Percentiles rank a stretch among this genome's conserved stretches.
Conservation (phyloP, 2,113 vertebrate genomes). For the Gorilla gorilla region DNA sequence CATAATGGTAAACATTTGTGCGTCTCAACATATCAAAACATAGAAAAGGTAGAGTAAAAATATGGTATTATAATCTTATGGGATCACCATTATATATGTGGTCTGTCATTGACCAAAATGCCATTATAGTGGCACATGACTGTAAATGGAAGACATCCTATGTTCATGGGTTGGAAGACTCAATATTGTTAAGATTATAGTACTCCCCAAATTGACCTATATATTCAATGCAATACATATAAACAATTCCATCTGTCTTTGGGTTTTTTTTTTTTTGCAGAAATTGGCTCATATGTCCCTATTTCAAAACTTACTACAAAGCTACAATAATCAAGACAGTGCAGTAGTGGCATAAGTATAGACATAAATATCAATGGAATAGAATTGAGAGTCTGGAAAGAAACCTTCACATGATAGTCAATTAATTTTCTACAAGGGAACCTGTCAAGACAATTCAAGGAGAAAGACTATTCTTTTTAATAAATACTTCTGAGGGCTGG, state of each 20-base stretch:
- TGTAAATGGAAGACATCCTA: neutral
- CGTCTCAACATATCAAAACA: neutral
- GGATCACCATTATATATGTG: neutral
- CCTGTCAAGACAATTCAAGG: neutral
- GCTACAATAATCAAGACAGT: neutral
- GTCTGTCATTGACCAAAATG: neutral
- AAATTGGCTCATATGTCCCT: neutral
- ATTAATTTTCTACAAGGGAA: neutral
- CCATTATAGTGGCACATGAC: neutral
- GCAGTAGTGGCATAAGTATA: neutral
- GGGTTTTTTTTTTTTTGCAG: neutral
- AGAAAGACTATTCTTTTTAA: neutral
- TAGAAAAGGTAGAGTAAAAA: neutral
- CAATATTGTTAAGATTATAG: neutral
- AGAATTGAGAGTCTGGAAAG: neutral
- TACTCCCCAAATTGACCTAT: neutral
- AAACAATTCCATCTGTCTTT: neutral
- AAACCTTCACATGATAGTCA: neutral
- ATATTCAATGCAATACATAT: neutral
- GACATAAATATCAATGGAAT: neutral
- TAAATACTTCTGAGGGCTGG: neutral
- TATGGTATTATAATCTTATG: neutral
- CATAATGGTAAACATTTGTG: neutral
- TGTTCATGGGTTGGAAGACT: neutral
- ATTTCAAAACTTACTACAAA: constrained; percentile 46